Percentiles rank a stretch among this genome's conserved stretches.
Conservation (phyloP, 1,140 invertebrate genomes). For the Hypsibius dujardini region DNA sequence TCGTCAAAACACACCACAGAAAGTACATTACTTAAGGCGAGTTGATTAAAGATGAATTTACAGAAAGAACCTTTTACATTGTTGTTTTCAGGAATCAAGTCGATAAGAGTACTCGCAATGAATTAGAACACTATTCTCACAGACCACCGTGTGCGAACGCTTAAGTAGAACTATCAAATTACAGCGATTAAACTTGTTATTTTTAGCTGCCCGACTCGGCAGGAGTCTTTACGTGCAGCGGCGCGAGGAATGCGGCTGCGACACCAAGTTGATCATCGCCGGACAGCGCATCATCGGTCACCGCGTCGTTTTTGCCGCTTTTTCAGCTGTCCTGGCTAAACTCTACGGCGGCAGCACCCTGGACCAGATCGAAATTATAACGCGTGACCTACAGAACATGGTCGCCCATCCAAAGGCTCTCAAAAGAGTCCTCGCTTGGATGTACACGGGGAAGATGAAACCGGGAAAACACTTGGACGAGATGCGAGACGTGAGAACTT, state of each 20-base stretch:
- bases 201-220: not conserved
- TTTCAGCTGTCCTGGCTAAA: not conserved
- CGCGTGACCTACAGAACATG: not conserved
- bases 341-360: not conserved
- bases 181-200: too few relatives aligned
- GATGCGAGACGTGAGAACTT: not conserved
- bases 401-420: not conserved
- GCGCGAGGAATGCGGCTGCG: not conserved
- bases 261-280: not conserved
- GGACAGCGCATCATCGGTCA: not conserved
- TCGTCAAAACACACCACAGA: too few relatives aligned
- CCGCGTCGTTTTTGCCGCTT: not conserved
- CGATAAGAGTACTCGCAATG: too few relatives aligned
- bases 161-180: too few relatives aligned
- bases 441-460: slow-evolving; percentile 14
- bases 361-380: not conserved
- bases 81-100: too few relatives aligned
- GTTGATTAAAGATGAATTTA: too few relatives aligned
- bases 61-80: too few relatives aligned
- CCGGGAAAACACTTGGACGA: not conserved
- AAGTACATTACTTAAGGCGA: too few relatives aligned
- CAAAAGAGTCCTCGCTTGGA: slow-evolving; percentile 5
- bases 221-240: not conserved
- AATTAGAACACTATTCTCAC: too few relatives aligned
- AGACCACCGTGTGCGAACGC: too few relatives aligned